phyloP scores from a whole-genome alignment of 1,140 invertebrate species.

The Caerostris darwini region DNA sequence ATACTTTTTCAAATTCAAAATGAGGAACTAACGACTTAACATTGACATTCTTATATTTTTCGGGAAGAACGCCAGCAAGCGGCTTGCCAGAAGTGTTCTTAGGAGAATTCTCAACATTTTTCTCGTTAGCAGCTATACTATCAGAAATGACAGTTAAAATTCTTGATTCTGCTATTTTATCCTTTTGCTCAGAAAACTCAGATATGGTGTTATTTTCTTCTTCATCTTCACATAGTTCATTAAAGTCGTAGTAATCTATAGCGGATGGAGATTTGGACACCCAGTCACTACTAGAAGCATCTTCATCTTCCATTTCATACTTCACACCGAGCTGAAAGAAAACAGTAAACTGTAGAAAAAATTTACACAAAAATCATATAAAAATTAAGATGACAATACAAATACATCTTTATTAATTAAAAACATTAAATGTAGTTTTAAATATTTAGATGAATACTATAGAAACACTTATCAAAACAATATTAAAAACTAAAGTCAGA shows the following conservation, averaged over 20 bases:
- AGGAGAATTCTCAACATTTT: slow-evolving; percentile 81
- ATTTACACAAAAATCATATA: no score
- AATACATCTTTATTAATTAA: no score
- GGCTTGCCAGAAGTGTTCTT: slow-evolving; percentile 87
- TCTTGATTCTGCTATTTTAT: neutral
- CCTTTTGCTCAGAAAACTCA: neutral
- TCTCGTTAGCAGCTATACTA: slow-evolving; percentile 83
- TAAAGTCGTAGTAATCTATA: slow-evolving; percentile 96
- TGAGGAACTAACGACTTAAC: slow-evolving; percentile 95
- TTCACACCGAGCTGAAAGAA: slow-evolving; percentile 56
- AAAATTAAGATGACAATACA: no score
- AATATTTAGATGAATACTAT: no score
- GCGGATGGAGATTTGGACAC: slow-evolving; percentile 88
- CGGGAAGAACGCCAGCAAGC: slow-evolving; percentile 96
- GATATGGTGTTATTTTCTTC: neutral
- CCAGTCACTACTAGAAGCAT: slow-evolving; percentile 35
- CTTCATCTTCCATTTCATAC: slow-evolving; percentile 71
- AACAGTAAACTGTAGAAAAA: neutral
- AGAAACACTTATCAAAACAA: no score
- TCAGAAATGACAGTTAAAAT: neutral
- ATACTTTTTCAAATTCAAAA: slow-evolving; percentile 88
- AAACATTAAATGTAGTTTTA: no score
- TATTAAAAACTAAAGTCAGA: no score
- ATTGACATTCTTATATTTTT: slow-evolving; percentile 93
- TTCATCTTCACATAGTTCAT: slow-evolving; percentile 90